Conservation (phyloP, 2,113 vertebrate species). For the Colinus virginianus region DNA sequence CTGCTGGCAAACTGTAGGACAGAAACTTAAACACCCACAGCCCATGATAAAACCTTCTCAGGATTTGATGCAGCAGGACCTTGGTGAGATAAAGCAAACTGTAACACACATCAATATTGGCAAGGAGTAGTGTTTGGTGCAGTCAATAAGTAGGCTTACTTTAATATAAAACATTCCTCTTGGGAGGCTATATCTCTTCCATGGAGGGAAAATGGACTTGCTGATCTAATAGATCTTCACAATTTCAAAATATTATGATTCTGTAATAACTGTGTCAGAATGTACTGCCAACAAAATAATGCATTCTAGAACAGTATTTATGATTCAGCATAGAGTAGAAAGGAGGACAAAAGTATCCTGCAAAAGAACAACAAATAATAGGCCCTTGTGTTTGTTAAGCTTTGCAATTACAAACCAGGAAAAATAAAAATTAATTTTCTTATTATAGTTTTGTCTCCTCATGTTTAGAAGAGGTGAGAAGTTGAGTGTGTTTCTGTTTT, state of each 20-base stretch:
- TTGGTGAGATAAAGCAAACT: not conserved
- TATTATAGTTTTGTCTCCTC: not conserved
- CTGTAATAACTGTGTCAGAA: not conserved
- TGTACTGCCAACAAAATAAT: not conserved
- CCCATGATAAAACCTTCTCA: rapidly evolving
- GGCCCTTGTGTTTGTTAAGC: not conserved
- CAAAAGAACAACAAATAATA: not conserved
- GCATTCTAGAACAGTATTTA: not conserved
- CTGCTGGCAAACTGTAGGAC: not conserved
- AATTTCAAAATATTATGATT: not conserved
- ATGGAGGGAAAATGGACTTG: not conserved
- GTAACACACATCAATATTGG: not conserved
- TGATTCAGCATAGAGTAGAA: not conserved
- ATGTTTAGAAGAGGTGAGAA: not conserved
- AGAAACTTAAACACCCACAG: not conserved
- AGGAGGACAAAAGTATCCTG: not conserved
- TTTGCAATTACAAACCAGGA: not conserved
- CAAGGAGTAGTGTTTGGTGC: not conserved
- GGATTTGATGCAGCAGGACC: not conserved
- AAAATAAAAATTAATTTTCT: not conserved
- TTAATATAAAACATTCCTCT: not conserved
- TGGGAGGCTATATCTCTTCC: not conserved
- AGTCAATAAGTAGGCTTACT: not conserved
- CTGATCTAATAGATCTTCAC: not conserved
- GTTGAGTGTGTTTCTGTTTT: not conserved